A percentile compares a stretch with the other conserved stretches of the same genome.
Evolutionary conservation across 2,797 vertebrate species (phyloP).

Genomic region (Poeciliopsis turneri): DNA sequence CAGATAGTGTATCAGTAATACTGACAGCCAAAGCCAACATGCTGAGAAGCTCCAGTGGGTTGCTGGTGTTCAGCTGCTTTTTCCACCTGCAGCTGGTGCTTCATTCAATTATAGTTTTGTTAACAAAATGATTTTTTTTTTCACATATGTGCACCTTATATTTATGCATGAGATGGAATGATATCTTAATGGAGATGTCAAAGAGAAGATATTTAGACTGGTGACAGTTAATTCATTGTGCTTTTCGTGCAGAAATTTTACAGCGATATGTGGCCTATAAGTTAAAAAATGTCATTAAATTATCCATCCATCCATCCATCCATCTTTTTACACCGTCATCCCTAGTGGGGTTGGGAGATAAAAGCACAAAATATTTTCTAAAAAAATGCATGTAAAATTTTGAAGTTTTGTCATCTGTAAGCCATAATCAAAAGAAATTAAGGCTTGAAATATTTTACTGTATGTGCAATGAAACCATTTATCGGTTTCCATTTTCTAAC

Average conservation of each 20-base stretch:
- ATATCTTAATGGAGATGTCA: slow-evolving; percentile 57
- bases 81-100: slow-evolving; percentile 53
- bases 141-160: slow-evolving; percentile 35
- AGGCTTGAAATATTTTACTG: background rate
- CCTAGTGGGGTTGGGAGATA: background rate
- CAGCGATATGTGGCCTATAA: background rate
- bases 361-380: background rate
- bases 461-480: background rate
- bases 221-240: slow-evolving; percentile 36
- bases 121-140: slow-evolving; percentile 36
- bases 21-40: slow-evolving; percentile 61
- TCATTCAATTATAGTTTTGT: slow-evolving; percentile 43
- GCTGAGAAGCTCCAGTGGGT: slow-evolving; percentile 53
- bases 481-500: background rate
- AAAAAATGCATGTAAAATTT: background rate
- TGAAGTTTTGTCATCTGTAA: background rate
- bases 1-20: slow-evolving; percentile 41
- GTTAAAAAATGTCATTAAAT: background rate
- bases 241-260: no score
- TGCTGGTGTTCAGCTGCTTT: slow-evolving; percentile 42
- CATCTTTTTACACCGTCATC: no score
- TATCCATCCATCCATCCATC: no score
- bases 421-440: background rate
- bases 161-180: slow-evolving; percentile 52
- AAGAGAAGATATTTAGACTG: slow-evolving; percentile 56